Evolutionary conservation across 2,113 vertebrate species (phyloP).

Genomic region (Sitta europaea): DNA sequence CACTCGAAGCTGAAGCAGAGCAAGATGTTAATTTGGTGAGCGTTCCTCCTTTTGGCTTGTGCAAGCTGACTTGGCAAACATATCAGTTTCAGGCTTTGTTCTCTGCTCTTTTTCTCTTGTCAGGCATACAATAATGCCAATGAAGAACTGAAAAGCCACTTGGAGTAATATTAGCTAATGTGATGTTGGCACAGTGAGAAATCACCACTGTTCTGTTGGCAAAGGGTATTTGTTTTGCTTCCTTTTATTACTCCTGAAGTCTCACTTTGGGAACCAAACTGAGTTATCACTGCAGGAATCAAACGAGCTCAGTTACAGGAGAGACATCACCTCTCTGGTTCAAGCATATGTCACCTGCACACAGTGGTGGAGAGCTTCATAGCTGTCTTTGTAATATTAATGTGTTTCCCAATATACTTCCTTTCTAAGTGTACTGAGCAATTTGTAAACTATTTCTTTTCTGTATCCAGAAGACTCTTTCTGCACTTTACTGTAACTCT

Average conservation of each 20-base stretch:
- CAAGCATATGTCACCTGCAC: background rate
- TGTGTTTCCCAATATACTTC: background rate
- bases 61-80: background rate
- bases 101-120: background rate
- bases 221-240: background rate
- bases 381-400: background rate
- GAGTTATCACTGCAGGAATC: background rate
- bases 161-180: background rate
- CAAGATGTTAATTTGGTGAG: background rate
- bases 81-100: background rate
- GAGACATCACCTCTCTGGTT: background rate
- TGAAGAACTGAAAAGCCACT: background rate
- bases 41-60: background rate
- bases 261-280: constrained; percentile 12
- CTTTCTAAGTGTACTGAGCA: background rate
- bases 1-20: background rate
- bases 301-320: background rate
- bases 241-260: constrained; percentile 26
- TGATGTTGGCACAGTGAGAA: constrained; percentile 7
- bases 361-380: background rate
- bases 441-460: background rate
- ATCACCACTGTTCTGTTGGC: constrained; percentile 13
- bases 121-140: background rate
- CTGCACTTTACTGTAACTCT: background rate
- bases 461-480: background rate